Percentiles rank a stretch among this genome's conserved stretches.
Evolutionary conservation across 2,797 vertebrate species (phyloP).

Genomic region (Trichosurus vulpecula): DNA sequence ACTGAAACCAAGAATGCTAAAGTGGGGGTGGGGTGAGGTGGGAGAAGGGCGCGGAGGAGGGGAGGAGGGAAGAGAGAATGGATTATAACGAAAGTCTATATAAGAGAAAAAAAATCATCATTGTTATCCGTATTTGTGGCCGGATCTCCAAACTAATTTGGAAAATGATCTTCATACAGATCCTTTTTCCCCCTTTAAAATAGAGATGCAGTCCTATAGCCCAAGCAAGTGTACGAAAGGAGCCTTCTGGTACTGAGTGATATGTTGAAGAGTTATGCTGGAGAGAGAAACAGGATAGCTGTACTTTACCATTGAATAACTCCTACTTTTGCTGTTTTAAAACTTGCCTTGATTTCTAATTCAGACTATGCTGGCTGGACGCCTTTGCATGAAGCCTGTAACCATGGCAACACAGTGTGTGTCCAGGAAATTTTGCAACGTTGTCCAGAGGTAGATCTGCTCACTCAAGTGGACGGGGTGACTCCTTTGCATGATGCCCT

Average conservation of each 20-base stretch:
- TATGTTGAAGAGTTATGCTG: constrained; percentile 43
- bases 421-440: constrained; percentile 92
- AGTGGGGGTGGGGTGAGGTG: neutral
- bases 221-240: constrained; percentile 3
- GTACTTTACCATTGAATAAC: constrained; percentile 65
- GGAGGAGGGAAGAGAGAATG: neutral
- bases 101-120: constrained; percentile 50
- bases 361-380: constrained; percentile 98
- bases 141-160: constrained; percentile 53
- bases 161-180: constrained; percentile 34
- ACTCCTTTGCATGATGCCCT: constrained; percentile 96
- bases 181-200: constrained; percentile 53
- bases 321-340: constrained; percentile 81
- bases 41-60: neutral
- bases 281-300: constrained; percentile 57
- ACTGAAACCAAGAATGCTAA: constrained; percentile 34
- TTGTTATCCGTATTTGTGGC: constrained; percentile 47
- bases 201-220: constrained; percentile 3
- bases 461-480: constrained; percentile 92
- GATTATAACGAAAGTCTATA: constrained; percentile 47
- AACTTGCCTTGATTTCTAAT: constrained; percentile 87
- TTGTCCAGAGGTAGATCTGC: constrained; percentile 90
- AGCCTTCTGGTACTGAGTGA: constrained; percentile 19
- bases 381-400: constrained; percentile 97
- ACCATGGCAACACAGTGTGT: constrained; percentile 94